Percentiles rank a stretch among this genome's conserved stretches.
Evolutionary conservation across 2,113 vertebrate species (phyloP).

Genomic region (Synchiropus splendidus): DNA sequence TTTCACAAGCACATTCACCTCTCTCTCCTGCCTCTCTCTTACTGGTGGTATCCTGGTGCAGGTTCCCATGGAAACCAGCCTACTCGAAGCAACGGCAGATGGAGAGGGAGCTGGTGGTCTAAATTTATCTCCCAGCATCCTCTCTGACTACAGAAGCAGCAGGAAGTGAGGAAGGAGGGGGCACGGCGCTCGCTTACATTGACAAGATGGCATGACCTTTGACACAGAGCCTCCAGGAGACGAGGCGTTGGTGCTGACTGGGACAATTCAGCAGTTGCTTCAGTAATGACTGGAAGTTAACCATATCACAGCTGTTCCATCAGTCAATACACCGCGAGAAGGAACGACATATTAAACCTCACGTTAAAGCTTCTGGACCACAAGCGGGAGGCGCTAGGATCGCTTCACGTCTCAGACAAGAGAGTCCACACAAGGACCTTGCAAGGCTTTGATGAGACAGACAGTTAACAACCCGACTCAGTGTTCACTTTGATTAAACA

Average conservation of each 20-base stretch:
- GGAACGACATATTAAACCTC: too few species aligned
- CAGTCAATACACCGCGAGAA: too few species aligned
- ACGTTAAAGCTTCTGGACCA: too few species aligned
- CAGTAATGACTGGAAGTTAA: background rate
- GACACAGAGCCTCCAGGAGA: constrained; percentile 28
- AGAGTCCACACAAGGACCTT: too few species aligned
- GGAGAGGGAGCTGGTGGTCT: constrained; percentile 74
- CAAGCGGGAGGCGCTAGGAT: too few species aligned
- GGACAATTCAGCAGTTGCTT: background rate
- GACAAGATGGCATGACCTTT: constrained; percentile 47
- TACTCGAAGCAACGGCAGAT: constrained; percentile 73
- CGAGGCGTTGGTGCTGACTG: background rate
- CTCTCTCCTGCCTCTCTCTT: constrained; percentile 36
- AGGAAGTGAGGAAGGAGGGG: constrained; percentile 60
- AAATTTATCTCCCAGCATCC: constrained; percentile 76
- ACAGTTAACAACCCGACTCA: constrained; percentile 22
- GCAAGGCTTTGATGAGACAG: too few species aligned
- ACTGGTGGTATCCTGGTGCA: constrained; percentile 59
- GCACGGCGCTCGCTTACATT: constrained; percentile 38
- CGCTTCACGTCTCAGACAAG: too few species aligned
- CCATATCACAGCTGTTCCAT: too few species aligned
- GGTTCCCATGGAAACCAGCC: constrained; percentile 75
- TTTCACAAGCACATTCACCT: constrained; percentile 4
- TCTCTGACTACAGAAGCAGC: constrained; percentile 65
- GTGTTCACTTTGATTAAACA: constrained; percentile 51